Percentiles rank a stretch among this genome's conserved stretches.
Conservation (phyloP, 92 coral and sea anemone genomes). For the Porites cylindrica region DNA sequence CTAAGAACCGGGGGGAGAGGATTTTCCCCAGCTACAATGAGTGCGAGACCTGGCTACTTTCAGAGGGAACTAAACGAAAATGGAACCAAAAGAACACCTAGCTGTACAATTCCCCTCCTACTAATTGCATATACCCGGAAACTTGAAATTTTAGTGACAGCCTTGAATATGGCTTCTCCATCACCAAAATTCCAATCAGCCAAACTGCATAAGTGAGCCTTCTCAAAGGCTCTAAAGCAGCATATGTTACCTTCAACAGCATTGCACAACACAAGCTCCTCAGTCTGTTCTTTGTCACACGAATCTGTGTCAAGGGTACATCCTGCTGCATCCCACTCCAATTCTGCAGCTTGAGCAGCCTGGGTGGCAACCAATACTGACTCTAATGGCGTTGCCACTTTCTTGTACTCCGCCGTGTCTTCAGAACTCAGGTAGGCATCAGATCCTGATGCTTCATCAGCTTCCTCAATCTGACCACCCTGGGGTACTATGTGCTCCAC, state of each 20-base stretch:
- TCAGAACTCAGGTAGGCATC: slow-evolving; percentile 86
- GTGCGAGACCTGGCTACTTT: too few relatives aligned
- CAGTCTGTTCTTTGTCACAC: slow-evolving; percentile 6
- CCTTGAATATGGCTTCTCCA: too few relatives aligned
- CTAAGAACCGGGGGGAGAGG: too few relatives aligned
- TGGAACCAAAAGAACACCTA: too few relatives aligned
- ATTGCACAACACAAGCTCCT: slow-evolving; percentile 31
- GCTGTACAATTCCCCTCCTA: too few relatives aligned
- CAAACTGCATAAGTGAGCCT: too few relatives aligned
- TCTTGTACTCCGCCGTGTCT: slow-evolving; percentile 66
- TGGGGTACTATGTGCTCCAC: slow-evolving; percentile 62
- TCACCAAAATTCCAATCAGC: too few relatives aligned
- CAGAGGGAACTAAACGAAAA: too few relatives aligned
- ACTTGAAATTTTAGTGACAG: too few relatives aligned
- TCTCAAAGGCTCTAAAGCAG: too few relatives aligned
- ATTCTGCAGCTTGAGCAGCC: slow-evolving; percentile 59
- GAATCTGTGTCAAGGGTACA: slow-evolving; percentile 64
- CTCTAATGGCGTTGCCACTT: slow-evolving; percentile 10
- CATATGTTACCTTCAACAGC: slow-evolving; percentile 13
- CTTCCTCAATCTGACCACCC: slow-evolving; percentile 14
- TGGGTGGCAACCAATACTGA: slow-evolving; percentile 19
- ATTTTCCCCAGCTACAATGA: too few relatives aligned
- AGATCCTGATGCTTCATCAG: slow-evolving; percentile 62
- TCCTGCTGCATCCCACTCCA: slow-evolving; percentile 94
- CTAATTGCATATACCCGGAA: too few relatives aligned